Base-by-base conservation (phyloP, 2,888 invertebrate species). In the Unio delphinus region DNA sequence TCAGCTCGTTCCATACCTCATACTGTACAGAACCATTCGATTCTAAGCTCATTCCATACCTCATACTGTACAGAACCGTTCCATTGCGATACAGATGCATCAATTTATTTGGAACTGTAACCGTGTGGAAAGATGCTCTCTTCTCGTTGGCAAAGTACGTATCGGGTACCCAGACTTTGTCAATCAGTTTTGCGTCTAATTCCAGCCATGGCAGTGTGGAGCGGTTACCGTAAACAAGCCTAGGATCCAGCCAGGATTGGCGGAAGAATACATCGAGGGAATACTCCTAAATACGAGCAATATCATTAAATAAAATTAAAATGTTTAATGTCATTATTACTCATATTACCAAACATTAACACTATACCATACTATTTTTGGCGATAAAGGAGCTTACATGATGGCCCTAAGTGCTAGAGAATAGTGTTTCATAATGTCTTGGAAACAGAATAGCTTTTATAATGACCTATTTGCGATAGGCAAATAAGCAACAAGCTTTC, bases 71-170 rank as follows among this genome's bases (percentile, higher is more conserved):
- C 18, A 81, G 78, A 3, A 88, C 80, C 2, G 85, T 86, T 3
- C 88, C 88, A 68, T 88, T 82, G 55, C 78, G 72, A 68, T 85
- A 85, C 3, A 88, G 77, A 65, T 86, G 86, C 82, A 88, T 81
- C 73, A 88, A 78, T 66, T 82, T 80, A 68, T 88, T 88, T 18
- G 87, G 87, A 17, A 86, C 81, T 7, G 87, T 88, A 26, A 87
- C 84, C 63, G 79, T 69, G 70, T 88, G 88, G 68, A 88, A 83
- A 26, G 73, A 71, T 1, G 86, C 87, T 63, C 80, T 79, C 72
- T 87, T 87, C 72, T 88, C 88, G 68, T 88, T 87, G 18, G 82
- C 72, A 73, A 85, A 86, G 74, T 82, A 87, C 5, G 85, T 81
- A 65, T 87, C 87, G 4, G 87, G 87, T 7, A 86, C 84, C 87